These are phyloP conservation scores for Cryptoblepharus egeriae DNA, from an alignment of 2,797 vertebrate genomes.

Conservation along the genomic window DNA sequence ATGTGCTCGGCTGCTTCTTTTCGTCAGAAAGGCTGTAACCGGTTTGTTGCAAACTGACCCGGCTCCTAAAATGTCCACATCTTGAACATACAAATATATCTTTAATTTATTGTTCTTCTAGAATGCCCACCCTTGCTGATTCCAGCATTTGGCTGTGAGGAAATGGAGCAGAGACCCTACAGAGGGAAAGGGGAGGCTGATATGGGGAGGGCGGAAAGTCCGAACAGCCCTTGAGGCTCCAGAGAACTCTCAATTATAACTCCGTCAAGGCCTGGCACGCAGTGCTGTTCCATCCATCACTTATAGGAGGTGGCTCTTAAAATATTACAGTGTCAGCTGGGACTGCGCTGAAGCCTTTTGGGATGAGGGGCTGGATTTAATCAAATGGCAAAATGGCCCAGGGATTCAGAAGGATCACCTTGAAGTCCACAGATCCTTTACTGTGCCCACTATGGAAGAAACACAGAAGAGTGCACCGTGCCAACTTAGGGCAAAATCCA, in stretches of 20 bases:
- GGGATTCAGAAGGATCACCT: neutral
- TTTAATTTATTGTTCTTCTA: neutral
- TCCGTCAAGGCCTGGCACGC: neutral
- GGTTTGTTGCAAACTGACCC: neutral
- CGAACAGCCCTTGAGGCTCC: no score
- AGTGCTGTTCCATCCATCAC: neutral
- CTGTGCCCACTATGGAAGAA: no score
- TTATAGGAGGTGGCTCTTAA: neutral
- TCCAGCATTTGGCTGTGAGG: rapidly evolving
- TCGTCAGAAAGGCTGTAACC: rapidly evolving
- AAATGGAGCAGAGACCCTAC: rapidly evolving
- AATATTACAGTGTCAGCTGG: neutral
- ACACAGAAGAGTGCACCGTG: no score
- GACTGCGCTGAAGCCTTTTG: neutral
- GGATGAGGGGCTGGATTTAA: neutral
- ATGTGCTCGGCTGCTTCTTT: rapidly evolving
- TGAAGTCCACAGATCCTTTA: no score
- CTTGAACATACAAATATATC: neutral
- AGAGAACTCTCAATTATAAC: neutral
- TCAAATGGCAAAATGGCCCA: no score
- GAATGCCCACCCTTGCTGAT: neutral
- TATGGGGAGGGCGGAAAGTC: rapidly evolving
- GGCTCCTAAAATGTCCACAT: rapidly evolving
- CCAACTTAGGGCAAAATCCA: no score
- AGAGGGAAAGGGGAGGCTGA: rapidly evolving